Base-by-base conservation (phyloP, 2,797 vertebrate genomes). In the Potorous gilbertii region DNA sequence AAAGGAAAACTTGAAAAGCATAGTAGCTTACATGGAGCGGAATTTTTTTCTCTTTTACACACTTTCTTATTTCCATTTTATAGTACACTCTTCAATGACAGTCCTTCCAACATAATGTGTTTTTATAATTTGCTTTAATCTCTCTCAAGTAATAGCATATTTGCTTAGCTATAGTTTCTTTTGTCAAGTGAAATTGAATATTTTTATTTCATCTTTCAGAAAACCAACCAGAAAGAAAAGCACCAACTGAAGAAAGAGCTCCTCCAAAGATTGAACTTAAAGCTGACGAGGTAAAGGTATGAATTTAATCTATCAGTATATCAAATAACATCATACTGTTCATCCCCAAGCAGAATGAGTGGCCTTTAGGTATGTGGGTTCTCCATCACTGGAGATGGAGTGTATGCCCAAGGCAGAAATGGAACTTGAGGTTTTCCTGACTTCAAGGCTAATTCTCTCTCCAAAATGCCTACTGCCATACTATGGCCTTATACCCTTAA, bases 141-240 rank as follows among this genome's bases (percentile, higher is more conserved):
- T 40, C 62, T 74, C 62, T 66, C 31, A 74, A 40, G 6, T 40
- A 74, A 74, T 8, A 18, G 89, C 28, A 8, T 95, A 28, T 0
- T 94, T 54, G 14, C 87, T 95, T 91, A 56, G 92, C 50, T 90
- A 54, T 21, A 93, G 28, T 4, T 57, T 87, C 94, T 90, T 95
- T 56, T 94, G 21, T 93, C 54, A 90, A 29, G 31, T 95, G 89
- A 94, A 95, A 95, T 55, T 95, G 46, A 1, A 10, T 96, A 46
- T 92, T 28, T 90, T 95, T 95, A 87, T 91, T 95, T 96, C 40
- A 90, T 93, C 96, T 96, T 97, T 90, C 96, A 99, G 98, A 97
- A 95, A 98, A 96, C 56, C 97, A 95, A 93, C 24, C 95, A 92
- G 98, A 98, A 96, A 98, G 95, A 97, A 98, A 97, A 91, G 6